Evolutionary conservation across 2,797 vertebrate genomes (phyloP), one percentile per base, ranked within the genome.

Genomic region (Valencia hispanica): DNA sequence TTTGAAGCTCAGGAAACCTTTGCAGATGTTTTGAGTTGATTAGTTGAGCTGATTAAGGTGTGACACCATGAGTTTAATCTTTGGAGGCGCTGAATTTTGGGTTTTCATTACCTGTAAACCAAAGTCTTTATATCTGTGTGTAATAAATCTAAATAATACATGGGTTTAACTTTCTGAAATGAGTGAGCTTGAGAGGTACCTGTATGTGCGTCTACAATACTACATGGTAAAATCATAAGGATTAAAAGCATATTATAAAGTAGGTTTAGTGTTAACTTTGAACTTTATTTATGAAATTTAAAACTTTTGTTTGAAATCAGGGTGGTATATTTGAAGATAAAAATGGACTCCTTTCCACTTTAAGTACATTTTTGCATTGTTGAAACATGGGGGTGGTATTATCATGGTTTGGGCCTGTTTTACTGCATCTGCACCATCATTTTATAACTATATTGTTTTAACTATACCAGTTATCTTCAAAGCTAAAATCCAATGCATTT

Each of bases 141-240:
- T n/a, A n/a, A n/a, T n/a, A n/a, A n/a, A n/a, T n/a, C n/a, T n/a
- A n/a, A n/a, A n/a, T n/a, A n/a, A n/a, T n/a, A n/a, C n/a, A n/a
- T n/a, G n/a, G n/a, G n/a, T n/a, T n/a, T n/a, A n/a, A n/a, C n/a
- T n/a, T n/a, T n/a, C n/a, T n/a, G 3, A 25, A 10, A 51, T 25
- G 0, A n/a, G 3, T 25, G 9, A 12, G 2, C 51, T 53, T n/a
- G 22, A 53, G 25, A 53, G n/a, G 74, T 15, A 47, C 45, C 15
- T 47, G 45, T 47, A 47, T 15, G 45, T 47, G 15, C 27, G 71
- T 30, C 73, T 77, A 45, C 77, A n/a, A n/a, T n/a, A n/a, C n/a
- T n/a, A n/a, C n/a, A n/a, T n/a, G n/a, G n/a, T n/a, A n/a, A n/a
- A n/a, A n/a, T n/a, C n/a, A n/a, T 61, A 5, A 12, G 5, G 18